These are phyloP conservation scores for Pandion haliaetus DNA, from an alignment of 2,113 vertebrate genomes.

Conservation along the genomic window DNA sequence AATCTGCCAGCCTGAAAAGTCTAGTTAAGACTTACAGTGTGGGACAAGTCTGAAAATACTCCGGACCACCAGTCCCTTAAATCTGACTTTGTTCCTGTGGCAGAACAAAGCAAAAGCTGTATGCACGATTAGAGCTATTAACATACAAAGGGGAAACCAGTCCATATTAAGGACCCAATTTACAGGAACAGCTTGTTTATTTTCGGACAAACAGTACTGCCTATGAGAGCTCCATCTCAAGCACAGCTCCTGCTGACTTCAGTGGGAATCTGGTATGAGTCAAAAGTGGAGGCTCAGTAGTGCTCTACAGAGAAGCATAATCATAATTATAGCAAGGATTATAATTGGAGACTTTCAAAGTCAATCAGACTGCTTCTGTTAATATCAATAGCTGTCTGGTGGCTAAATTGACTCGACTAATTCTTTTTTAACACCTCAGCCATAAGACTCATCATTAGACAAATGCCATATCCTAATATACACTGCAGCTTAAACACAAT, in stretches of 20 bases:
- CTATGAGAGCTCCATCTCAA: neutral
- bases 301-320: neutral
- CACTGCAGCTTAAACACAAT: slow-evolving; percentile 51
- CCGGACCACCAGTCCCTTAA: neutral
- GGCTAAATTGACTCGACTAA: slow-evolving; percentile 44
- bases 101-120: neutral
- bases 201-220: neutral
- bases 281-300: slow-evolving; percentile 38
- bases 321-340: neutral
- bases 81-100: neutral
- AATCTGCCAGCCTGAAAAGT: neutral
- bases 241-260: slow-evolving; percentile 45
- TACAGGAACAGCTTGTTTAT: slow-evolving; percentile 41
- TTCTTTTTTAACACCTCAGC: slow-evolving; percentile 54
- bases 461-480: slow-evolving; percentile 55
- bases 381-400: slow-evolving; percentile 5
- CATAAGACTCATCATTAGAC: slow-evolving; percentile 55
- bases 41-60: neutral
- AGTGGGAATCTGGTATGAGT: slow-evolving; percentile 36
- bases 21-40: neutral
- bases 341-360: slow-evolving; percentile 40
- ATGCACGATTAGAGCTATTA: neutral
- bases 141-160: neutral
- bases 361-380: slow-evolving; percentile 42
- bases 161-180: neutral